phyloP scores from a whole-genome alignment of 1,140 invertebrate genomes.

The Parapsyche elsis region DNA sequence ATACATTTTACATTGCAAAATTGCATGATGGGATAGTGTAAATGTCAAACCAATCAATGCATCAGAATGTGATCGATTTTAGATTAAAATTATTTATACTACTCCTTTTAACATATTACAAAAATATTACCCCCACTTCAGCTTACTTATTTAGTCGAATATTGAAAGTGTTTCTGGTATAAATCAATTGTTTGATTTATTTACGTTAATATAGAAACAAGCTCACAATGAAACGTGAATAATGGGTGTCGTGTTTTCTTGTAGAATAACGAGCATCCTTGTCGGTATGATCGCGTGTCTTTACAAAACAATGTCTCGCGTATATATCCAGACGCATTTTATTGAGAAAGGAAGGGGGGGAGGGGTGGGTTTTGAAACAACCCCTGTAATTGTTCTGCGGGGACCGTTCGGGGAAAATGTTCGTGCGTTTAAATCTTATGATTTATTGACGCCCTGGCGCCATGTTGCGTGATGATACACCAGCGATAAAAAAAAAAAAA shows the following conservation, averaged over 20 bases:
- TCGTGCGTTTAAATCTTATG: constrained; percentile 52
- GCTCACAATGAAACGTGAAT: neutral
- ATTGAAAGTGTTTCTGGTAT: neutral
- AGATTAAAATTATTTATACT: too few species aligned
- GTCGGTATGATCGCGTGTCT: constrained; percentile 7
- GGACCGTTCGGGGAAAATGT: constrained; percentile 43
- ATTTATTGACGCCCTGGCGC: constrained; percentile 44
- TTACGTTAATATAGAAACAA: neutral
- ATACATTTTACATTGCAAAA: constrained; percentile 6
- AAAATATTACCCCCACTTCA: too few species aligned
- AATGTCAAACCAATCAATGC: neutral
- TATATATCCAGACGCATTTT: constrained; percentile 1
- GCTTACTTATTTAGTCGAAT: too few species aligned
- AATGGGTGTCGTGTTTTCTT: neutral
- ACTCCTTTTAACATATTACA: too few species aligned
- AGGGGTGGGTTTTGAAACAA: neutral
- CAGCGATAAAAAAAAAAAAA: constrained; percentile 10
- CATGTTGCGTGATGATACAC: constrained; percentile 44
- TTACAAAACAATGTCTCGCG: neutral
- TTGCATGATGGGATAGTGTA: neutral
- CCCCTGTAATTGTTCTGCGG: constrained; percentile 24
- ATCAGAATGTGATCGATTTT: too few species aligned
- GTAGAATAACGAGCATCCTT: neutral
- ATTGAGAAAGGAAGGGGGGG: constrained; percentile 2
- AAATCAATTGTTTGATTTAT: constrained; percentile 15